Evolutionary conservation across 2,113 vertebrate species (phyloP).

Genomic region (Cariama cristata): DNA sequence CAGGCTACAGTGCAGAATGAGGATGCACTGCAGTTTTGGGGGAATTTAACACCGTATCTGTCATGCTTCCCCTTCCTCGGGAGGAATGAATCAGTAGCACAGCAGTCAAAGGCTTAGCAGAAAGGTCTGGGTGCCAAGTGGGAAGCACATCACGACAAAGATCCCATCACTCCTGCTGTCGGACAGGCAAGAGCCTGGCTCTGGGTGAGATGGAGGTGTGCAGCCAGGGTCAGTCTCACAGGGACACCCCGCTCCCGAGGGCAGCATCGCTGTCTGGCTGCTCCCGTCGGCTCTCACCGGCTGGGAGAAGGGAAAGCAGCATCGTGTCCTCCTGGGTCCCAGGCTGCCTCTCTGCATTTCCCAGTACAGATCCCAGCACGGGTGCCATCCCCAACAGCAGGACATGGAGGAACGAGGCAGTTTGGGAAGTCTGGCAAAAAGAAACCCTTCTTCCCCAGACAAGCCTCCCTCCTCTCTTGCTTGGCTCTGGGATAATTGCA

Average conservation of each 20-base stretch:
- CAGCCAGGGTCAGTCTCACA: background rate
- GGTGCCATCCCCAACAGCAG: fast-evolving
- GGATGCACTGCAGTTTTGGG: background rate
- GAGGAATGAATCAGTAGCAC: background rate
- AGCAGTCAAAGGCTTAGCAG: background rate
- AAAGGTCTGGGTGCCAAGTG: background rate
- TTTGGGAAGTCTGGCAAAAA: background rate
- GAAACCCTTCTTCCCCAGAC: background rate
- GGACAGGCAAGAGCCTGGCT: background rate
- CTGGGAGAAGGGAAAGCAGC: background rate
- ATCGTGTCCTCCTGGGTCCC: fast-evolving
- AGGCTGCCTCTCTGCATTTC: too few species aligned
- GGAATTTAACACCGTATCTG: background rate
- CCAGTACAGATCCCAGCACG: fast-evolving
- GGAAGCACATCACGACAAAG: fast-evolving
- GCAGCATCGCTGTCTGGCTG: fast-evolving
- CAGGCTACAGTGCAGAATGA: background rate
- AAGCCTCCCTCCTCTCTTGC: background rate
- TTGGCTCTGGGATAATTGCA: background rate
- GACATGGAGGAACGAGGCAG: fast-evolving
- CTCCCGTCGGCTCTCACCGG: background rate
- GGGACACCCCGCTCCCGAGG: background rate
- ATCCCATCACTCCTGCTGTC: fast-evolving
- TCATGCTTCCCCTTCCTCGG: background rate
- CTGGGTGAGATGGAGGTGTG: fast-evolving